Percentiles rank a stretch among this genome's conserved stretches.
phyloP scores from a whole-genome alignment of 2,113 vertebrate genomes.

The Conger conger region DNA sequence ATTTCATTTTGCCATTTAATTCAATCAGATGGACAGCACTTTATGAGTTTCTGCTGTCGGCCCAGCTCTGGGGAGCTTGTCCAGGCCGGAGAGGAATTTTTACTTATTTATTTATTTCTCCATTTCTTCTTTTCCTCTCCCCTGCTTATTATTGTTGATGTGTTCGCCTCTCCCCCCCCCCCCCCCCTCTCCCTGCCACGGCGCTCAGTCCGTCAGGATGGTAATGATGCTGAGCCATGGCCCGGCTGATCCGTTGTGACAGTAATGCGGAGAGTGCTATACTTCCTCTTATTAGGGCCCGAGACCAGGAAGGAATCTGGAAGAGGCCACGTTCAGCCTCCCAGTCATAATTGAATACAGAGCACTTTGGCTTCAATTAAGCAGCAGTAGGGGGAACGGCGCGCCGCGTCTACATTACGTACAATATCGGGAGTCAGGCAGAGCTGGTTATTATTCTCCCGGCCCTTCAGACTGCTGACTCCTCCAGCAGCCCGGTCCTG shows the following conservation, averaged over 20 bases:
- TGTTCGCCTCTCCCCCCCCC: not conserved
- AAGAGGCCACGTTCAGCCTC: slow-evolving; percentile 19
- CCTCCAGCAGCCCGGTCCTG: not conserved
- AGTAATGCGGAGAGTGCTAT: slow-evolving; percentile 59
- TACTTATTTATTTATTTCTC: slow-evolving; percentile 27
- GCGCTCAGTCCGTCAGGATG: not conserved
- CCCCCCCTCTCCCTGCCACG: not conserved
- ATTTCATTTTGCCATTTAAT: slow-evolving; percentile 29
- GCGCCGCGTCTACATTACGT: not conserved
- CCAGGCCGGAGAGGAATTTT: slow-evolving; percentile 18
- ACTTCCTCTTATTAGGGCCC: slow-evolving; percentile 64
- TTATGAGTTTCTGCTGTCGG: slow-evolving; percentile 43
- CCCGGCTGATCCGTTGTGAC: slow-evolving; percentile 63
- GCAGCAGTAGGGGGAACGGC: not conserved
- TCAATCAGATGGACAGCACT: slow-evolving; percentile 30
- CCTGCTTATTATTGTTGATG: slow-evolving; percentile 9
- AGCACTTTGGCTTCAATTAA: slow-evolving; percentile 4
- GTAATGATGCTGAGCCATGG: slow-evolving; percentile 52
- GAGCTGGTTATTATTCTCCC: not conserved
- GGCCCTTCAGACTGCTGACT: not conserved
- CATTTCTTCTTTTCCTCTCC: not conserved
- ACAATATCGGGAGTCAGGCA: not conserved
- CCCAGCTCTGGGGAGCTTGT: slow-evolving; percentile 26
- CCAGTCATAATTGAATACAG: slow-evolving; percentile 24
- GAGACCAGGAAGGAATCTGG: slow-evolving; percentile 27